Evolutionary conservation across 2,888 invertebrate genomes (phyloP).

Genomic region (Caenorhabditis angaria): DNA sequence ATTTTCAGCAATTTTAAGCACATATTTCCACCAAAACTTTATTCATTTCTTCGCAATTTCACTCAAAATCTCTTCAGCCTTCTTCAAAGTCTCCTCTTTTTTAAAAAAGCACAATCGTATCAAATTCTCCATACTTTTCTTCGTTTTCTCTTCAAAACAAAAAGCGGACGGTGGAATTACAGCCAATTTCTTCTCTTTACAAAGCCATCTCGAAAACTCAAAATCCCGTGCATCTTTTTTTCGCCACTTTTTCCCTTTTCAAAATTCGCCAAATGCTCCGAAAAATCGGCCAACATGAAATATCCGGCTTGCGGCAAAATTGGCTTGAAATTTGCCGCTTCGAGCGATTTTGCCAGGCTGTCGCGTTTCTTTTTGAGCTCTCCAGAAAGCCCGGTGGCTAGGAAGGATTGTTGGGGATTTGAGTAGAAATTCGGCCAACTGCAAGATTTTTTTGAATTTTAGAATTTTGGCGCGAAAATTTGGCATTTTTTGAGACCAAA

Average conservation of each 20-base stretch:
- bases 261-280: constrained; percentile 71
- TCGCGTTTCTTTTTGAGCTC: constrained; percentile 85
- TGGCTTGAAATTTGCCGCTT: constrained; percentile 73
- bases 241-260: not conserved
- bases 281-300: constrained; percentile 94
- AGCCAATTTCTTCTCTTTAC: constrained; percentile 86
- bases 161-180: constrained; percentile 94
- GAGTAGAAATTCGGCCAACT: constrained; percentile 31
- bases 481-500: too few species aligned
- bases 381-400: constrained; percentile 80
- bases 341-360: constrained; percentile 81
- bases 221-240: constrained; percentile 79
- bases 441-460: constrained; percentile 2
- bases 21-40: too few species aligned
- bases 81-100: constrained; percentile 66
- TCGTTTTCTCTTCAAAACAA: constrained; percentile 77
- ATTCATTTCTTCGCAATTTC: constrained; percentile 20
- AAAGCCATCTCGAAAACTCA: constrained; percentile 93
- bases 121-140: constrained; percentile 57
- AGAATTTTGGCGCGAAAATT: not conserved
- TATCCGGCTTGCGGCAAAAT: constrained; percentile 95
- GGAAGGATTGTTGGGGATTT: constrained; percentile 78
- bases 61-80: constrained; percentile 60
- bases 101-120: constrained; percentile 70
- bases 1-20: too few species aligned